Base-by-base conservation (phyloP, 1,140 invertebrate genomes). In the Drosophila virilis region DNA sequence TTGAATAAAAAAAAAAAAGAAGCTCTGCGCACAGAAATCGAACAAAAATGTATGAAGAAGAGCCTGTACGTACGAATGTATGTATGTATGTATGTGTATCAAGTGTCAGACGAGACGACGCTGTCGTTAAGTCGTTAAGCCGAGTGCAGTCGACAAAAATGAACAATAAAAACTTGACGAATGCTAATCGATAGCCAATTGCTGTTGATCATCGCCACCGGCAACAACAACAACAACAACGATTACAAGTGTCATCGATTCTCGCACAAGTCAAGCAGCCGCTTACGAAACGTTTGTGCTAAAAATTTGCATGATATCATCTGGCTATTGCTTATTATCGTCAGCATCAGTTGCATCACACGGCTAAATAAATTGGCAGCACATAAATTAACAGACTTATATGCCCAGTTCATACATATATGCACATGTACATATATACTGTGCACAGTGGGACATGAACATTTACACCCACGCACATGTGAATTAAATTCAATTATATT, bases 1-100 rank as follows among this genome's bases (percentile, higher is more conserved):
- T 80, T 77, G 84, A 84, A 89, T 78, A 81, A 74, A 60, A 89
- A 80, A 81, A 74, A 60, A 88, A 60, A 88, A 89, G 75, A 83
- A 77, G 64, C 67, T 68, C 64, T 43, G 62, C 76, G 57, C 61
- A 64, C 48, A 75, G 55, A 77, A 85, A 74, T 58, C 37, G 58
- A 77, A 73, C 43, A 67, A 80, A 61, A 67, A 74, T 80, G 60
- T 46, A 72, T 10, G 61, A 46, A 17, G 13, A 62, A 45, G 35
- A 46, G 22, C 4, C 22, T 28, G 22, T 28, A 22, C 22, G 4
- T 22, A 2, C 22, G 22, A 1, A 17, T 17, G 17, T 22, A 22
- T 22, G 22, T 22, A 22, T 28, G 22, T 28, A 28, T 5, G 22
- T 8, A 59, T 10, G 45, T 43, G 37, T 74, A 74, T 74, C 71